These are phyloP conservation scores for Phortica magna DNA, from an alignment of 2,888 invertebrate genomes.

Conservation along the genomic window DNA sequence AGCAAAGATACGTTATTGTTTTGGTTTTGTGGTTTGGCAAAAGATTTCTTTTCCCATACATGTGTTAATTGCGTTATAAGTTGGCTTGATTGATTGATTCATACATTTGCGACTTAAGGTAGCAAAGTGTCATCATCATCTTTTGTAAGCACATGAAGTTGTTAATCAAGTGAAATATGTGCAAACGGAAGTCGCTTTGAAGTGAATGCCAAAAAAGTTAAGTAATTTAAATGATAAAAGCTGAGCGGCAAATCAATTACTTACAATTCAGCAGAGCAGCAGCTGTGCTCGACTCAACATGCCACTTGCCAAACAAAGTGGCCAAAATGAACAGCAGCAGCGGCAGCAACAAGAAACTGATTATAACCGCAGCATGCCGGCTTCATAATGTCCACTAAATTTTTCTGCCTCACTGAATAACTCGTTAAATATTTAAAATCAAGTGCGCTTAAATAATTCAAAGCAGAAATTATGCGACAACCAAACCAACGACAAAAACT, in stretches of 20 bases:
- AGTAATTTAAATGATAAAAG: neutral
- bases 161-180: neutral
- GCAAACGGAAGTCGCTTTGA: neutral
- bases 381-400: neutral
- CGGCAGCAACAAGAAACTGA: neutral
- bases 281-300: no score
- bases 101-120: conserved; percentile 12
- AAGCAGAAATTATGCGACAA: conserved; percentile 66
- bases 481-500: conserved; percentile 59
- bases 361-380: no score
- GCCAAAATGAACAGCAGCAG: neutral
- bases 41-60: neutral
- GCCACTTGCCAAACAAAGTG: neutral
- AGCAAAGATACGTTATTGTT: neutral
- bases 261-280: no score
- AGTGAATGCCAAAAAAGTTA: neutral
- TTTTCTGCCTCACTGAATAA: neutral
- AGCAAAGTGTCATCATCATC: conserved; percentile 12
- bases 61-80: conserved; percentile 14
- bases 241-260: no score
- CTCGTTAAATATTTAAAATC: conserved; percentile 30
- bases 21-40: conserved; percentile 31
- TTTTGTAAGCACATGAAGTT: neutral
- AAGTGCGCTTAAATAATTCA: conserved; percentile 57
- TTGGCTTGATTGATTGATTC: conserved; percentile 22